A percentile compares a stretch with the other conserved stretches of the same genome.
Evolutionary conservation across 2,888 invertebrate species (phyloP).

Genomic region (Phorcus lineatus): DNA sequence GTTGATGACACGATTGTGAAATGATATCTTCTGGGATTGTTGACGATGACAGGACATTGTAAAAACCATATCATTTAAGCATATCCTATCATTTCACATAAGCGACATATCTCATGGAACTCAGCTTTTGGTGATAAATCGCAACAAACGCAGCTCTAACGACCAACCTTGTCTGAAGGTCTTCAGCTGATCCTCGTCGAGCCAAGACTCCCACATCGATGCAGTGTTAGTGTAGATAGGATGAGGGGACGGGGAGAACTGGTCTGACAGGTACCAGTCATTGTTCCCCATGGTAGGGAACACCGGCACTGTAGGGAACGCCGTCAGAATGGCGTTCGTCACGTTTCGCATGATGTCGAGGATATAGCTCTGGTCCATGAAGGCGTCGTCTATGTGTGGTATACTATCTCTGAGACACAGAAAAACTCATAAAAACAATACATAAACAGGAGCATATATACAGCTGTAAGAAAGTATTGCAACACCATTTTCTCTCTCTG

Average conservation of each 20-base stretch:
- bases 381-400: constrained; percentile 84
- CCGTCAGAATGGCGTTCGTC: constrained; percentile 79
- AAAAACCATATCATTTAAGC: no score
- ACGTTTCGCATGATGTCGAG: constrained; percentile 86
- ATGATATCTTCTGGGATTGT: no score
- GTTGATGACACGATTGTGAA: no score
- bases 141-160: no score
- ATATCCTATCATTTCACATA: no score
- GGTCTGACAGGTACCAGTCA: constrained; percentile 80
- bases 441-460: no score
- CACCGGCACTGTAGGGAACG: constrained; percentile 75
- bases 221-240: constrained; percentile 81
- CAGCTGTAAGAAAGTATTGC: no score
- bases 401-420: constrained; percentile 84
- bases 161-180: constrained; percentile 86
- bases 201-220: constrained; percentile 83
- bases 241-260: constrained; percentile 77
- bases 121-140: no score
- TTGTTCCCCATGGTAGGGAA: constrained; percentile 90
- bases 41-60: no score
- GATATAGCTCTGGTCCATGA: constrained; percentile 83
- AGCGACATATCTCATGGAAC: no score
- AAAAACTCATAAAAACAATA: no score
- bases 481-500: no score
- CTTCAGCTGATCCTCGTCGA: constrained; percentile 84